These are phyloP conservation scores for Thecophora atra DNA, from an alignment of 2,888 invertebrate genomes.

Conservation along the genomic window DNA sequence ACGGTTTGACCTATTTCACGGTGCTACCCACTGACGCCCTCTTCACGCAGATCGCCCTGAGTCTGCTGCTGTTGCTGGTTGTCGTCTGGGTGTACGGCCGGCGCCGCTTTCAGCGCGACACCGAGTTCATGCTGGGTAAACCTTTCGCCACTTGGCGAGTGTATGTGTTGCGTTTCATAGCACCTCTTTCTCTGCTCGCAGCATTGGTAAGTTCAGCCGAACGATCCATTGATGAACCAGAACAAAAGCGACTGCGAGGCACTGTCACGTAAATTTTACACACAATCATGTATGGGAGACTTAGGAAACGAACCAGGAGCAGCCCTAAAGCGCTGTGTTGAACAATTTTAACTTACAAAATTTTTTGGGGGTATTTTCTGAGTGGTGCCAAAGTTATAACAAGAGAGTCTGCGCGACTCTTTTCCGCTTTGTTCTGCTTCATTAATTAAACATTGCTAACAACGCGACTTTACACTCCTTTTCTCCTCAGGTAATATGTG, in stretches of 20 bases:
- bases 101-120: constrained; percentile 71
- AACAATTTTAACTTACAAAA: too few species aligned
- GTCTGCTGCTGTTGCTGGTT: constrained; percentile 78
- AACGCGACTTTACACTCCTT: not conserved
- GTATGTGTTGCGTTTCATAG: constrained; percentile 57
- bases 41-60: constrained; percentile 52
- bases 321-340: too few species aligned
- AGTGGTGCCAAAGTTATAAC: too few species aligned
- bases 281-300: too few species aligned
- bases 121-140: constrained; percentile 79
- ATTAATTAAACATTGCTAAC: too few species aligned
- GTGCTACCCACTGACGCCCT: constrained; percentile 48
- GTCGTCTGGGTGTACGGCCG: constrained; percentile 86
- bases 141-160: constrained; percentile 68
- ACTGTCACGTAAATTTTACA: too few species aligned
- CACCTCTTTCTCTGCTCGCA: constrained; percentile 54
- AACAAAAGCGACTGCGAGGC: too few species aligned
- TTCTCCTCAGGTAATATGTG: constrained; percentile 43
- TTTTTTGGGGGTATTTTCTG: too few species aligned
- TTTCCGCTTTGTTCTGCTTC: too few species aligned
- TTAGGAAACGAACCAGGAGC: too few species aligned
- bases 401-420: too few species aligned
- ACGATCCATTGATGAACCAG: too few species aligned
- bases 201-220: constrained; percentile 48
- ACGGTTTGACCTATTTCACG: constrained; percentile 51